Conservation (phyloP, 1,140 invertebrate species). For the Dermatophagoides farinae region DNA sequence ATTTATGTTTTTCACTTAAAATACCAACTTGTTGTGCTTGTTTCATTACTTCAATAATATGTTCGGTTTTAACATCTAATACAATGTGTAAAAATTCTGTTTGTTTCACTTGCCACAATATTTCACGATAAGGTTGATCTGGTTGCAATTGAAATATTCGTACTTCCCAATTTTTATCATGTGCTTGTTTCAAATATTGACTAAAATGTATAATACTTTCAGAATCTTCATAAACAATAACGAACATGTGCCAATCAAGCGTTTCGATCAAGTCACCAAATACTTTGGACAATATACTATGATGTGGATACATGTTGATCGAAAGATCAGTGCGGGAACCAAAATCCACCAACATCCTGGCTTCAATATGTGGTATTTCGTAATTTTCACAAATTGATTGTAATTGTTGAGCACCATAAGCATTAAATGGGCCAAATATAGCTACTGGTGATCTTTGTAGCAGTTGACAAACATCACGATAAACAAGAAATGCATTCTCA, state of each 20-base stretch:
- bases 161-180: slow-evolving; percentile 17
- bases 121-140: slow-evolving; percentile 19
- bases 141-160: slow-evolving; percentile 19
- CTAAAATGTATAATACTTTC: slow-evolving; percentile 37
- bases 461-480: slow-evolving; percentile 3
- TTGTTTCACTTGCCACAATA: slow-evolving; percentile 21
- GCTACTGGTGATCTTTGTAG: slow-evolving; percentile 67
- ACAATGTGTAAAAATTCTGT: slow-evolving; percentile 14
- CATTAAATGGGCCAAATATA: slow-evolving; percentile 75
- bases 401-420: slow-evolving; percentile 69
- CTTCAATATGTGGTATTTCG: slow-evolving; percentile 83
- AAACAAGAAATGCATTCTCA: no score
- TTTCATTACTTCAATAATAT: slow-evolving; percentile 19
- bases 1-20: slow-evolving; percentile 48
- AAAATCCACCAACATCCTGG: slow-evolving; percentile 67
- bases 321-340: slow-evolving; percentile 58
- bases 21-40: slow-evolving; percentile 61
- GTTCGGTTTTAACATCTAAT: slow-evolving; percentile 19
- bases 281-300: slow-evolving; percentile 49
- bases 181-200: slow-evolving; percentile 20
- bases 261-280: slow-evolving; percentile 68
- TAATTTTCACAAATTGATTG: slow-evolving; percentile 88
- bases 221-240: slow-evolving; percentile 81
- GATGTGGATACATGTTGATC: slow-evolving; percentile 62
- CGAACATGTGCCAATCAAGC: slow-evolving; percentile 75